These are phyloP conservation scores for Agapornis canus DNA, from an alignment of 2,797 vertebrate species.

Conservation along the genomic window DNA sequence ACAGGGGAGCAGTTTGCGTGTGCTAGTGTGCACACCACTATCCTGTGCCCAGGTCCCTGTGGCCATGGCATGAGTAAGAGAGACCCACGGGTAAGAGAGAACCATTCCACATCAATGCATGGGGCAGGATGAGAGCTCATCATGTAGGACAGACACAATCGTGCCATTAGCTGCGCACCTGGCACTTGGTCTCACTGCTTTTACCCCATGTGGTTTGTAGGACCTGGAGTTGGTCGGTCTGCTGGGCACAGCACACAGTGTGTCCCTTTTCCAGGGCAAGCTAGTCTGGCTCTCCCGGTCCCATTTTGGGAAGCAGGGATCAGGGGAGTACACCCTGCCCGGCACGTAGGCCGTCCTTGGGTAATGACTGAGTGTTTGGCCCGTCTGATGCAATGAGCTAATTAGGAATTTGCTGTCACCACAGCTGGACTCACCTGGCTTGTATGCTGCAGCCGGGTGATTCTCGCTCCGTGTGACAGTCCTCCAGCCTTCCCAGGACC, in stretches of 20 bases:
- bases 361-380: slow-evolving; percentile 41
- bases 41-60: not conserved
- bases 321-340: not conserved
- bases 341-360: slow-evolving; percentile 50
- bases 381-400: slow-evolving; percentile 36
- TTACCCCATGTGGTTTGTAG: not conserved
- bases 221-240: not conserved
- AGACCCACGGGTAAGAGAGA: not conserved
- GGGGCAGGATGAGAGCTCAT: not conserved
- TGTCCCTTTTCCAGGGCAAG: slow-evolving; percentile 13
- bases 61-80: not conserved
- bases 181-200: not conserved
- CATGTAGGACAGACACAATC: not conserved
- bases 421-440: slow-evolving; percentile 63
- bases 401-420: slow-evolving; percentile 57
- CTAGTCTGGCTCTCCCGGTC: slow-evolving; percentile 2
- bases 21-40: not conserved
- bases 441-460: not conserved
- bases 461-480: slow-evolving; percentile 39
- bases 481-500: not conserved
- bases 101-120: not conserved
- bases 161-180: not conserved
- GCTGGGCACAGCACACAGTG: not conserved
- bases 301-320: slow-evolving; percentile 16
- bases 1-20: not conserved